Percentiles rank a stretch among this genome's conserved stretches.
phyloP scores from a whole-genome alignment of 2,113 vertebrate species.

The Albula glossodonta region DNA sequence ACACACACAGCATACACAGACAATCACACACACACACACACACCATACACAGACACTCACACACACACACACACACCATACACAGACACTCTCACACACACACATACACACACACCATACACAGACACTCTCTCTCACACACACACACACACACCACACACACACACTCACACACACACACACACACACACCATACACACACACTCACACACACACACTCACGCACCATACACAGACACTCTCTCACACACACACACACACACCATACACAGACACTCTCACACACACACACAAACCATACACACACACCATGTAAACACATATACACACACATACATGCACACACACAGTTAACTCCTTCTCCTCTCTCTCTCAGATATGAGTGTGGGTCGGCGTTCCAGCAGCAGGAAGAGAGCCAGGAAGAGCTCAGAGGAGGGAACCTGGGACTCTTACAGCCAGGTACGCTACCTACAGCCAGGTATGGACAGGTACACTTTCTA shows the following conservation, averaged over 20 bases:
- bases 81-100: background rate
- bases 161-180: too few relatives aligned
- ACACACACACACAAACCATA: too few relatives aligned
- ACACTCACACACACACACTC: background rate
- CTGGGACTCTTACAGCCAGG: background rate
- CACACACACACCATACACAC: conserved; percentile 3
- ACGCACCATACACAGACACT: background rate
- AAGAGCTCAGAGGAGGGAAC: background rate
- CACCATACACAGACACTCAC: too few relatives aligned
- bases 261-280: background rate
- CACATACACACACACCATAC: background rate
- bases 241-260: background rate
- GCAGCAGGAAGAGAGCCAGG: conserved; percentile 15
- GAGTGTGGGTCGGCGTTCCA: background rate
- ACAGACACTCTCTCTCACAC: too few relatives aligned
- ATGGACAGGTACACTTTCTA: background rate
- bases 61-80: background rate
- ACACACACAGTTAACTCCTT: background rate
- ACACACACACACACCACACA: too few relatives aligned
- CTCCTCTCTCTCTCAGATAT: background rate
- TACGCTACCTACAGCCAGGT: conserved; percentile 11
- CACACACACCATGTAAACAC: background rate
- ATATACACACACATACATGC: too few relatives aligned
- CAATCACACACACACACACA: background rate
- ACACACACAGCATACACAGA: background rate